Conservation (phyloP, 92 coral and sea anemone species). For the Umimayanthus chanpuru region DNA sequence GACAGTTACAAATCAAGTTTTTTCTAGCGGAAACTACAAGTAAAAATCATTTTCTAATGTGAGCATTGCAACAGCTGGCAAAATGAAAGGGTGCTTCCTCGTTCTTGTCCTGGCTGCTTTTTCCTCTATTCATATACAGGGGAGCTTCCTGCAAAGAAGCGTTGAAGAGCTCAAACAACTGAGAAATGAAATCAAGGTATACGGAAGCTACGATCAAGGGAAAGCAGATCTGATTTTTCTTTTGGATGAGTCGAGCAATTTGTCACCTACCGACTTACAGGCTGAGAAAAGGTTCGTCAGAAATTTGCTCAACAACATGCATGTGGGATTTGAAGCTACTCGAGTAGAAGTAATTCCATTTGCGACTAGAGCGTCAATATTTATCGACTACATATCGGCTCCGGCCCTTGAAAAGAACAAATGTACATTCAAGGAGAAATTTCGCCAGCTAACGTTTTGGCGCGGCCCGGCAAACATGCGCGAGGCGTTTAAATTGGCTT, state of each 20-base stretch:
- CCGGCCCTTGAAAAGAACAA: slow-evolving; percentile 52
- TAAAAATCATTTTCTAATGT: background rate
- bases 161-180: slow-evolving; percentile 46
- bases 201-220: slow-evolving; percentile 27
- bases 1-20: no score
- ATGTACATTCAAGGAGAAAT: slow-evolving; percentile 73
- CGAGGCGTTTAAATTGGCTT: slow-evolving; percentile 60
- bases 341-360: slow-evolving; percentile 86
- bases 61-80: slow-evolving; percentile 14
- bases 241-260: slow-evolving; percentile 77
- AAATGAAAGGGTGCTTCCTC: slow-evolving; percentile 14
- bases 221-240: slow-evolving; percentile 79
- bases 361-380: slow-evolving; percentile 40
- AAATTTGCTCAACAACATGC: slow-evolving; percentile 66
- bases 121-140: background rate
- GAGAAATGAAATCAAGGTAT: slow-evolving; percentile 42
- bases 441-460: slow-evolving; percentile 42
- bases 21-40: background rate
- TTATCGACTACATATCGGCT: slow-evolving; percentile 63
- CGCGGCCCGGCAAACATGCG: slow-evolving; percentile 61
- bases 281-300: slow-evolving; percentile 68
- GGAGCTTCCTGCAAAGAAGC: slow-evolving; percentile 9
- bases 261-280: slow-evolving; percentile 38
- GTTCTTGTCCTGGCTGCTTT: background rate
- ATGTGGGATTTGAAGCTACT: slow-evolving; percentile 73